Percentiles rank a stretch among this genome's conserved stretches.
phyloP scores from a whole-genome alignment of 1,140 invertebrate genomes.

The Neodiprion fabricii region DNA sequence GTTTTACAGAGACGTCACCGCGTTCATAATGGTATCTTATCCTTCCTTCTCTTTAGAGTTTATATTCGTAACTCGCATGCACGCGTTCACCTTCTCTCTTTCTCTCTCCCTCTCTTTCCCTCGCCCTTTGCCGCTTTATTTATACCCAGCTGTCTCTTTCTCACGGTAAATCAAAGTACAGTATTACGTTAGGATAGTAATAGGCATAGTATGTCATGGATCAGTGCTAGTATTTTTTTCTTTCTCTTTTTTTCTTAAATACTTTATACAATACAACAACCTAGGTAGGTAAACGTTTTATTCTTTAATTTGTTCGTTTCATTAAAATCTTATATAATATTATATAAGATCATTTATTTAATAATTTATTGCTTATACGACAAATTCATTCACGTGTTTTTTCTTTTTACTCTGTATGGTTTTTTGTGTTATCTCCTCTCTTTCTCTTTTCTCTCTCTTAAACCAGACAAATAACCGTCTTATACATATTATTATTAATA shows the following conservation, averaged over 20 bases:
- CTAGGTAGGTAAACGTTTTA: background rate
- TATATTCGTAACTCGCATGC: background rate
- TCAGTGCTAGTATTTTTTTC: background rate
- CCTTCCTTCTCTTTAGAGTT: no score
- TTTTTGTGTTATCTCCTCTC: slow-evolving; percentile 7
- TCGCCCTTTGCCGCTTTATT: no score
- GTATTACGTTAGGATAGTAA: no score
- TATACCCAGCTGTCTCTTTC: no score
- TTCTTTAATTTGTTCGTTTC: slow-evolving; percentile 10
- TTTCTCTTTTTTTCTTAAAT: background rate
- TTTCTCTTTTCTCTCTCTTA: background rate
- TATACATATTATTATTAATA: background rate
- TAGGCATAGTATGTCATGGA: background rate
- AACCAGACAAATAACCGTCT: background rate
- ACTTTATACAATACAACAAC: slow-evolving; percentile 2
- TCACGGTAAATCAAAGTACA: no score
- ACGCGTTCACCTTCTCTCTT: background rate
- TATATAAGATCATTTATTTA: background rate
- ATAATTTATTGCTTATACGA: slow-evolving; percentile 4
- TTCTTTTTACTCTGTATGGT: slow-evolving; percentile 9
- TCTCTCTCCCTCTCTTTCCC: background rate
- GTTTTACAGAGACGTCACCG: no score
- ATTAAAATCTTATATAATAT: background rate
- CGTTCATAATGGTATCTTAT: no score
- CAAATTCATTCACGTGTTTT: background rate